Conservation (phyloP, 1,140 invertebrate species). For the Himalopsyche phryganea region DNA sequence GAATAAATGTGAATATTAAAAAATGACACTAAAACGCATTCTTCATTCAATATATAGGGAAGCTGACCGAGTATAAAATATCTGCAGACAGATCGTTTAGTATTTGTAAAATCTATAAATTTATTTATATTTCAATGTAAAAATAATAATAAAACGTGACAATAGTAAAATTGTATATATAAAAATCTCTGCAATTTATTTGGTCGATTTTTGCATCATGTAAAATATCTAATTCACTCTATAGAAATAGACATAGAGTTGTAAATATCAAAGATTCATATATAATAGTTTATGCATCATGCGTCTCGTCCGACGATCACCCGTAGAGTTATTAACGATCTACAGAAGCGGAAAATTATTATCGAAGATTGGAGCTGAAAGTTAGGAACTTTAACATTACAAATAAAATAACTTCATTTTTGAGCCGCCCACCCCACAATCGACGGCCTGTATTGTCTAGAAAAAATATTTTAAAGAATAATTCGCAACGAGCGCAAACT, state of each 20-base stretch:
- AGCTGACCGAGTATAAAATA: slow-evolving; percentile 10
- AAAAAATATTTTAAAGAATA: too few species aligned
- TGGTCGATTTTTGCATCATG: background rate
- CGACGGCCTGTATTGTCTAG: too few species aligned
- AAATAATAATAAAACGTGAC: slow-evolving; percentile 4
- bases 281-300: background rate
- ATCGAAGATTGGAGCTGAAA: slow-evolving; percentile 15
- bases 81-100: slow-evolving; percentile 2
- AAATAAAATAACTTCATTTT: slow-evolving; percentile 7
- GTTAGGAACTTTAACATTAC: slow-evolving; percentile 18
- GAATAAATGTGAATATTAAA: slow-evolving; percentile 15
- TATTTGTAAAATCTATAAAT: slow-evolving; percentile 1
- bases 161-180: slow-evolving; percentile 15
- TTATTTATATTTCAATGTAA: slow-evolving; percentile 1
- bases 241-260: background rate
- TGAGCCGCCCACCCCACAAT: too few species aligned
- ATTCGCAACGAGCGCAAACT: too few species aligned
- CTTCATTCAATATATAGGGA: background rate
- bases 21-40: slow-evolving; percentile 7
- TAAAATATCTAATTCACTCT: background rate
- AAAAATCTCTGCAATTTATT: slow-evolving; percentile 9
- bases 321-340: background rate
- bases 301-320: background rate
- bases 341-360: slow-evolving; percentile 13
- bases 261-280: slow-evolving; percentile 12